Evolutionary conservation across 2,888 invertebrate species (phyloP), one percentile per base, ranked within the genome.

Genomic region (Leucania comma): DNA sequence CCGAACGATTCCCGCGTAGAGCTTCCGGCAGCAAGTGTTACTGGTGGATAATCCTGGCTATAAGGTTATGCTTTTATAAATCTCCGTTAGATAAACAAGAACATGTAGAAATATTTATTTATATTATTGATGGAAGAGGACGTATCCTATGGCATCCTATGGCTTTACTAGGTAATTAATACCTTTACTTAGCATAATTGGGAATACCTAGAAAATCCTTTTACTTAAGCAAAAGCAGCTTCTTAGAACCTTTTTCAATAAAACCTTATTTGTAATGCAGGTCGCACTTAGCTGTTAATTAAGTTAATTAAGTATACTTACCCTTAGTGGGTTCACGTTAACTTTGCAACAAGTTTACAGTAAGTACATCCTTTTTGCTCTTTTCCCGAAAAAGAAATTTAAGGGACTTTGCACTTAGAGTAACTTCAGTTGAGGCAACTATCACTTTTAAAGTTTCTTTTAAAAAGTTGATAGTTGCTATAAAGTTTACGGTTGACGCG

Each of bases 271-370:
- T 24, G 14, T 35, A 26, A n/a, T 57, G 53, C 26, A 46, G n/a
- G 4, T 60, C 48, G 60, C 29, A 20, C 29, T 20, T 53, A 10
- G 29, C 17, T 54, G 54, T 54, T 53, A 26, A 53, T 53, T 26
- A 53, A 9, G 10, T 53, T 20, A 54, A 29, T 20, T 54, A 54
- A 26, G 17, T 53, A 54, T 48, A 24, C 6, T 35, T 24, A 8
- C 22, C 2, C n/a, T 32, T 48, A 14, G 9, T 48, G 32, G 63
- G 10, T 65, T 63, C 32, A 63, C 63, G 24, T 46, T 20, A 14
- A 61, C 29, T 42, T 62, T 32, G 62, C 20, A 64, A 32, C 14
- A 3, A 32, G 32, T 64, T 35, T 26, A n/a, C 24, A 48, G 24
- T n/a, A 48, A 4, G 29, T 29, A 29, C 29, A 3, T 29, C 3